A percentile compares a stretch with the other conserved stretches of the same genome.
Evolutionary conservation across 2,797 vertebrate species (phyloP).

Genomic region (Enteromius fasciolatus): DNA sequence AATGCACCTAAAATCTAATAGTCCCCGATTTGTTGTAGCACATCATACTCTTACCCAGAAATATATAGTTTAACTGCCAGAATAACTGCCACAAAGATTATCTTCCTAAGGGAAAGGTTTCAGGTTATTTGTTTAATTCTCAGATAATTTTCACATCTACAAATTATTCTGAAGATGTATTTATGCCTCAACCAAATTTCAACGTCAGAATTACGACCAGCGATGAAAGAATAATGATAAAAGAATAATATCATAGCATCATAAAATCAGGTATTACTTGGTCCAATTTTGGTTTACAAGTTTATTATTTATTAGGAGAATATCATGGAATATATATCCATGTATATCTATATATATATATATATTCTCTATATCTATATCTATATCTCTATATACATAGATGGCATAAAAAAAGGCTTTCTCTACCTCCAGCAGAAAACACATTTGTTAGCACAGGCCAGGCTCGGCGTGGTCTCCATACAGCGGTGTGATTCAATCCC

Average conservation of each 20-base stretch:
- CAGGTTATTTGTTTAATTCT: not conserved
- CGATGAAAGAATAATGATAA: not conserved
- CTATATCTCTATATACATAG: no score
- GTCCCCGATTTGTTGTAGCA: not conserved
- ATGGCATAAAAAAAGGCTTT: not conserved
- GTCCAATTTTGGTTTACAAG: not conserved
- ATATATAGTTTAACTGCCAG: not conserved
- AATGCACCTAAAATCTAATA: not conserved
- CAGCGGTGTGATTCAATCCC: conserved; percentile 95
- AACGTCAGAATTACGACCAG: not conserved
- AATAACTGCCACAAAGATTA: not conserved
- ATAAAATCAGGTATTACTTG: no score
- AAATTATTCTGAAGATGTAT: not conserved
- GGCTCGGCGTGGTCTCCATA: conserved; percentile 95
- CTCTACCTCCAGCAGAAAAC: conserved; percentile 96
- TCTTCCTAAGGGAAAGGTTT: no score
- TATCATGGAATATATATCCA: not conserved
- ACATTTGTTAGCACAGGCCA: conserved; percentile 96
- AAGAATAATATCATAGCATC: no score
- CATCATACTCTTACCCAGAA: not conserved
- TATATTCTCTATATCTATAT: no score
- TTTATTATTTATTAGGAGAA: not conserved
- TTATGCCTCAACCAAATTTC: not conserved
- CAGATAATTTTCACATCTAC: not conserved
- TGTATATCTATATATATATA: no score